Percentiles rank a stretch among this genome's conserved stretches.
Evolutionary conservation across 2,888 invertebrate genomes (phyloP).

Genomic region (Nematopogon swammerdamellus): DNA sequence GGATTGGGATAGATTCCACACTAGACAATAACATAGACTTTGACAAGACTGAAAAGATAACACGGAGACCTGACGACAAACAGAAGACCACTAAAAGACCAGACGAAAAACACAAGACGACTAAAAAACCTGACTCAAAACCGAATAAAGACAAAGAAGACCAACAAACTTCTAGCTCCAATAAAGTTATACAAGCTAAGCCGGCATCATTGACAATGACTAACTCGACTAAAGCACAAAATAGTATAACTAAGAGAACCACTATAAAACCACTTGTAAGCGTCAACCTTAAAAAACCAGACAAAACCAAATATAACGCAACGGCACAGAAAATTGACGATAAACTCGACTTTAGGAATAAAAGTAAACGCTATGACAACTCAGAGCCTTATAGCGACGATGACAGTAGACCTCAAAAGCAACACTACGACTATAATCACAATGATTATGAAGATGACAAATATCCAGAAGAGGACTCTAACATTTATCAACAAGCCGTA

Average conservation of each 20-base stretch:
- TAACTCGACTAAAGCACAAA: constrained; percentile 17
- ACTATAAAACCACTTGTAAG: neutral
- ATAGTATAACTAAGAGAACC: constrained; percentile 16
- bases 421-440: constrained; percentile 22
- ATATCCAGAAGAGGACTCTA: neutral
- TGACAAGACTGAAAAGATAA: constrained; percentile 8
- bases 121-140: constrained; percentile 14
- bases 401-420: constrained; percentile 4
- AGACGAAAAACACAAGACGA: constrained; percentile 21
- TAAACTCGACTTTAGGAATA: constrained; percentile 58
- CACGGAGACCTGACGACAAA: constrained; percentile 9
- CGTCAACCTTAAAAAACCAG: constrained; percentile 14
- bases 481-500: constrained; percentile 33
- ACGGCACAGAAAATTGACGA: constrained; percentile 46
- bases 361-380: constrained; percentile 37
- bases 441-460: constrained; percentile 29
- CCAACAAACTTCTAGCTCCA: constrained; percentile 14
- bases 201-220: constrained; percentile 10
- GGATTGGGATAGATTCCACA: constrained; percentile 53
- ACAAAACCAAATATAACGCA: constrained; percentile 8
- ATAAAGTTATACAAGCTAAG: constrained; percentile 19
- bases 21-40: constrained; percentile 28
- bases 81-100: constrained; percentile 13
- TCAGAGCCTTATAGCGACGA: constrained; percentile 19
- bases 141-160: constrained; percentile 25